A percentile compares a stretch with the other conserved stretches of the same genome.
phyloP scores from a whole-genome alignment of 1,140 invertebrate genomes.

The Drosophila subpulchrella region DNA sequence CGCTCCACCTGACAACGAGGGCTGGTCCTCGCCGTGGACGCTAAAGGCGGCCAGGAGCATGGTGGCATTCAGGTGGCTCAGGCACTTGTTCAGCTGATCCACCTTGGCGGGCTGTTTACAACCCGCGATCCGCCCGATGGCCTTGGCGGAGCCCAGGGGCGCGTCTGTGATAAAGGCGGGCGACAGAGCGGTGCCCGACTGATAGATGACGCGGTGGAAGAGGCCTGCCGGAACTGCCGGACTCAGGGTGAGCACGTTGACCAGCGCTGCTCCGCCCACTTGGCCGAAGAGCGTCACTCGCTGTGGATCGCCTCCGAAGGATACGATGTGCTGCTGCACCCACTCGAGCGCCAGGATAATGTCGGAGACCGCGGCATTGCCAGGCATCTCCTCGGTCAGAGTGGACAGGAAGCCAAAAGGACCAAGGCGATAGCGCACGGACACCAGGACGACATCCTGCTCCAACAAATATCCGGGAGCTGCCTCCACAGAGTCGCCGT shows the following conservation, averaged over 20 bases:
- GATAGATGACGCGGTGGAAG: conserved; percentile 86
- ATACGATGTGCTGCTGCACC: conserved; percentile 88
- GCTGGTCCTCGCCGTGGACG: conserved; percentile 59
- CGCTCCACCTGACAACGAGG: conserved; percentile 48
- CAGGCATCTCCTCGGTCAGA: conserved; percentile 86
- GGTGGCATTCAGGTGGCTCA: conserved; percentile 68
- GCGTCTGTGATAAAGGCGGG: conserved; percentile 88
- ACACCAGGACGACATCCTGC: conserved; percentile 85
- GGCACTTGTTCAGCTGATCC: conserved; percentile 69
- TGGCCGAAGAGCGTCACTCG: conserved; percentile 88
- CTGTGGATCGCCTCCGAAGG: conserved; percentile 88
- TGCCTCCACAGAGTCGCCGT: conserved; percentile 69
- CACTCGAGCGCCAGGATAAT: conserved; percentile 87
- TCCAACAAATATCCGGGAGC: conserved; percentile 84
- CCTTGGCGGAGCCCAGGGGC: conserved; percentile 82
- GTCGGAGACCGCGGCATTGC: conserved; percentile 90
- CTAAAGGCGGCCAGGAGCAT: conserved; percentile 69
- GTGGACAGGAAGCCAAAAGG: conserved; percentile 86
- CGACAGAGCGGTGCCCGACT: conserved; percentile 86
- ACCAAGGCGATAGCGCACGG: conserved; percentile 85
- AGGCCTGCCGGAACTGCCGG: conserved; percentile 81
- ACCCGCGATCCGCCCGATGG: conserved; percentile 69
- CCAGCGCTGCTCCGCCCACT: conserved; percentile 86
- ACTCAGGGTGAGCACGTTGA: conserved; percentile 85
- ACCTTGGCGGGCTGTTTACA: conserved; percentile 68